These are phyloP conservation scores for Hyles lineata DNA, from an alignment of 2,888 invertebrate species.

Conservation along the genomic window DNA sequence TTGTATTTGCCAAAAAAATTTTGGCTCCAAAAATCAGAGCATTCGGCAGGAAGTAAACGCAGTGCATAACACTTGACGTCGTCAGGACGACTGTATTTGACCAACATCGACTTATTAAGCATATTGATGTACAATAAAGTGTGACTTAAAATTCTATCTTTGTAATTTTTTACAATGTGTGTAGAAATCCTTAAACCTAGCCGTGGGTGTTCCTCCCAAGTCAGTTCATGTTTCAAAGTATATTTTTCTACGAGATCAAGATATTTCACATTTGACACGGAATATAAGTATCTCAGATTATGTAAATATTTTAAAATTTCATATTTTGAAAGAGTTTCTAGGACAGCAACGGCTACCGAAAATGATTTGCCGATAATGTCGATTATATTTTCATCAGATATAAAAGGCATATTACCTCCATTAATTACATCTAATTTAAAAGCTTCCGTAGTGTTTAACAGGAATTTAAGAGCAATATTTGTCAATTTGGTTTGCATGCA, in stretches of 20 bases:
- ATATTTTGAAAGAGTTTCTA: conserved; percentile 7
- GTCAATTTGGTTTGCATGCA: conserved; percentile 49
- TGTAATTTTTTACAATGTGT: conserved; percentile 29
- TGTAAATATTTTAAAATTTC: conserved; percentile 33
- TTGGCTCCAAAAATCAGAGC: not conserved
- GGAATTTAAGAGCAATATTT: conserved; percentile 58
- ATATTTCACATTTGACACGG: conserved; percentile 26
- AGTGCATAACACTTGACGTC: conserved; percentile 24
- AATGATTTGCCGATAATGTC: conserved; percentile 57
- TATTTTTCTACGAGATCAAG: conserved; percentile 27
- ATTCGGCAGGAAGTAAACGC: not conserved
- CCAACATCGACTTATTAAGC: conserved; percentile 13
- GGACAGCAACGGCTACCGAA: conserved; percentile 48
- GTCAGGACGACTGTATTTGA: conserved; percentile 8
- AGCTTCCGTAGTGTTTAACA: conserved; percentile 53
- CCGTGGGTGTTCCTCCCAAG: not conserved
- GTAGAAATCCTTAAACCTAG: conserved; percentile 26
- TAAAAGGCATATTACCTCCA: conserved; percentile 32
- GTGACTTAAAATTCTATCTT: conserved; percentile 5
- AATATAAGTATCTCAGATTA: conserved; percentile 42
- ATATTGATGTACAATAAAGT: conserved; percentile 7
- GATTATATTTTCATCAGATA: conserved; percentile 37
- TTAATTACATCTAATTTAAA: conserved; percentile 56
- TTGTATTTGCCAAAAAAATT: not conserved
- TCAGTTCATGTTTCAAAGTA: not conserved